These are phyloP conservation scores for Euwallacea similis DNA, from an alignment of 1,140 invertebrate genomes.

Conservation along the genomic window DNA sequence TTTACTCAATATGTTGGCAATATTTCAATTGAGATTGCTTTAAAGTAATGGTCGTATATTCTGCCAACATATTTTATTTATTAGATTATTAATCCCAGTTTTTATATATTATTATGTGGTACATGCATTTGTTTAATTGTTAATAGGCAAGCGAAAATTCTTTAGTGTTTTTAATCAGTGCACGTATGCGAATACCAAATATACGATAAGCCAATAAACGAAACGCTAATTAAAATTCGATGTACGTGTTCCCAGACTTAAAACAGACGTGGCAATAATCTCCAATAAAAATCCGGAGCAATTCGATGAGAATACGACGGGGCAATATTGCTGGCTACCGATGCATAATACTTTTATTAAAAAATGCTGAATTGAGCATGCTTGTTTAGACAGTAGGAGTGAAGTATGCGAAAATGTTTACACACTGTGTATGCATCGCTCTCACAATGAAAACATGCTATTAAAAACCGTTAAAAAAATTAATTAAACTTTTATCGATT, in stretches of 20 bases:
- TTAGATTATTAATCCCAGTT: too few relatives aligned
- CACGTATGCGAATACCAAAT: slow-evolving; percentile 20
- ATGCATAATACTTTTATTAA: slow-evolving; percentile 12
- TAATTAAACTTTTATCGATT: too few relatives aligned
- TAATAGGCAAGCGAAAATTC: too few relatives aligned
- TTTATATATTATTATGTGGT: too few relatives aligned
- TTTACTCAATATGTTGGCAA: slow-evolving; percentile 7
- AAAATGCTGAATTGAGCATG: neutral
- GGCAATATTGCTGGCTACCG: neutral
- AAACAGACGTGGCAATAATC: slow-evolving; percentile 22
- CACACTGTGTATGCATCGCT: neutral
- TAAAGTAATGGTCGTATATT: neutral
- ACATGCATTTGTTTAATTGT: too few relatives aligned
- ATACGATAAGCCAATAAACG: slow-evolving; percentile 20
- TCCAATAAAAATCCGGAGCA: slow-evolving; percentile 17
- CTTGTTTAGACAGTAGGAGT: neutral
- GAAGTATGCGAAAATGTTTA: neutral
- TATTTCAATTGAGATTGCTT: slow-evolving; percentile 1
- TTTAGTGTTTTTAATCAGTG: slow-evolving; percentile 8
- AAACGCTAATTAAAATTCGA: slow-evolving; percentile 21
- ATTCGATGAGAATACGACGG: neutral
- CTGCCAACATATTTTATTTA: neutral
- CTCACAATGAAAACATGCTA: neutral
- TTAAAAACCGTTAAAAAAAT: neutral
- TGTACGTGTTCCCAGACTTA: slow-evolving; percentile 19